Evolutionary conservation across 2,113 vertebrate genomes (phyloP).

Genomic region (Alces alces): DNA sequence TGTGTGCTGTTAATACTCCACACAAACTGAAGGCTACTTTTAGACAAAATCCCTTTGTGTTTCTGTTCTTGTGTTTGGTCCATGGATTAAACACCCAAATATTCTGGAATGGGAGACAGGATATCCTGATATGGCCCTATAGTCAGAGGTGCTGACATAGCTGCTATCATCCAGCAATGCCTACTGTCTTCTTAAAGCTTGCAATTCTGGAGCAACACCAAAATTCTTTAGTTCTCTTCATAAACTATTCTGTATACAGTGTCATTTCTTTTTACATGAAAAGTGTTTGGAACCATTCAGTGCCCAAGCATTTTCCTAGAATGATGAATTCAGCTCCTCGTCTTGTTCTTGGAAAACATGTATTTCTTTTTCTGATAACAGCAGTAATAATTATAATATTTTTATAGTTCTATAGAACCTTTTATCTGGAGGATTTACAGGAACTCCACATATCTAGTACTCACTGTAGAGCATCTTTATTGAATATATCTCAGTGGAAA

Average conservation of each 20-base stretch:
- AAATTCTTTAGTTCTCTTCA: not conserved
- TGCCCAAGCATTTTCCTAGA: not conserved
- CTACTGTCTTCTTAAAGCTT: not conserved
- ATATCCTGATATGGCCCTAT: not conserved
- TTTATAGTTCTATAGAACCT: not conserved
- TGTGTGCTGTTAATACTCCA: not conserved
- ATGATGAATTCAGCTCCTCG: not conserved
- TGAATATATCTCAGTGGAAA: constrained; percentile 5
- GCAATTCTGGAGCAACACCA: not conserved
- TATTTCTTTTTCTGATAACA: constrained; percentile 26
- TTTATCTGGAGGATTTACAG: constrained; percentile 13
- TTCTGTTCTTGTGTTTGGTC: not conserved
- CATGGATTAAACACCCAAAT: not conserved
- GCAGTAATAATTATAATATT: constrained; percentile 23
- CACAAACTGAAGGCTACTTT: not conserved
- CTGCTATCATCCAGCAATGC: not conserved
- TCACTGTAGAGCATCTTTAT: not conserved
- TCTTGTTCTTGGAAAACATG: constrained; percentile 27
- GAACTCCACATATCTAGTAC: not conserved
- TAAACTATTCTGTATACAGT: not conserved
- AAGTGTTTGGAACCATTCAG: not conserved
- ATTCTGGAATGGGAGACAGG: not conserved
- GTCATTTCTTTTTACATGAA: not conserved
- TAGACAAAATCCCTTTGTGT: not conserved
- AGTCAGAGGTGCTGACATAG: not conserved